Evolutionary conservation across 2,797 vertebrate genomes (phyloP).

Genomic region (Catharus ustulatus): DNA sequence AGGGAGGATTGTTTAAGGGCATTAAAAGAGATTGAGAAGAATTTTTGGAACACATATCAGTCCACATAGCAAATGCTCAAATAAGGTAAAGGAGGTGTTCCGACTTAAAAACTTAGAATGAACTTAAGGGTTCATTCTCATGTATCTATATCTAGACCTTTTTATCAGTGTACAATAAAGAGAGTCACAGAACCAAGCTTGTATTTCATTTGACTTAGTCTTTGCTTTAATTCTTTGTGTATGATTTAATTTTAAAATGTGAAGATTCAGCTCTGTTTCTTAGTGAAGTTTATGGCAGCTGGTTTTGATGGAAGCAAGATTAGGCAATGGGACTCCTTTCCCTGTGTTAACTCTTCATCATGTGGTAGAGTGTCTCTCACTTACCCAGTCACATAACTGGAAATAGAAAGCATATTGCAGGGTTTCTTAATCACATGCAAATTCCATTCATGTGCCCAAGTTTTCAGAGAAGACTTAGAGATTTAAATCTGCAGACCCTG

Average conservation of each 20-base stretch:
- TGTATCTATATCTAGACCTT: not conserved
- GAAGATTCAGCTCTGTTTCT: not conserved
- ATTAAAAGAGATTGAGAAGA: not conserved
- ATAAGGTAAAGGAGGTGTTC: not conserved
- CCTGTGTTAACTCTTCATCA: not conserved
- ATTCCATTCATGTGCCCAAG: conserved; percentile 12
- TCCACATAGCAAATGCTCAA: not conserved
- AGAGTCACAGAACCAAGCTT: not conserved
- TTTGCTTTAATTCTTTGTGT: not conserved
- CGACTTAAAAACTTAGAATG: not conserved
- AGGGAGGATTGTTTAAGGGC: not conserved
- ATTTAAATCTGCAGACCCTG: not conserved
- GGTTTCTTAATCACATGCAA: conserved; percentile 21
- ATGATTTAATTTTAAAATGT: not conserved
- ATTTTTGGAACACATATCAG: not conserved
- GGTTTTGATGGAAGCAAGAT: not conserved
- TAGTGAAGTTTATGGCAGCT: not conserved
- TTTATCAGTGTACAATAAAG: not conserved
- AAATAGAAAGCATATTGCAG: not conserved
- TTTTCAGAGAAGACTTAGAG: conserved; percentile 2
- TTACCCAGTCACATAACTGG: not conserved
- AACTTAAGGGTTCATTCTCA: not conserved
- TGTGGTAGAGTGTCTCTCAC: not conserved
- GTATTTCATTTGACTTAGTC: not conserved
- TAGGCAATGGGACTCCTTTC: not conserved